Evolutionary conservation across 2,888 invertebrate genomes (phyloP), one percentile per base, ranked within the genome.

Genomic region (Zygogramma bicolorata): DNA sequence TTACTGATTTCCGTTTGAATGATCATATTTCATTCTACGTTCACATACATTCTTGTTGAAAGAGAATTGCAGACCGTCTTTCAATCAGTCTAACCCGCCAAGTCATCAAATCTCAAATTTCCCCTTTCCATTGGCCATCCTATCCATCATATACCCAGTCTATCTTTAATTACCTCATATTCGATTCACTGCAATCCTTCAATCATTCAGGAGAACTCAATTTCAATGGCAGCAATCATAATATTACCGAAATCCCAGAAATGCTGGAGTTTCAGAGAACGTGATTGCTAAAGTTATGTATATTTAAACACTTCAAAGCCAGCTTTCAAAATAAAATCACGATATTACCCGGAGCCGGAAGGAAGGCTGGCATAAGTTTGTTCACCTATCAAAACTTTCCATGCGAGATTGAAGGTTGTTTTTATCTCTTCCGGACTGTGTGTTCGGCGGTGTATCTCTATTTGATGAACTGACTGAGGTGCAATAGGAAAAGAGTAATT

Each of bases 221-320:
- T 71, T 71, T 71, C 66, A 67, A 66, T 67, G 67, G 38, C 71
- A 71, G 67, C 71, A 71, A 61, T 71, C 71, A 62, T 71, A 71
- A 66, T 67, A 62, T 62, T 67, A 62, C 67, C 61, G 62, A 57
- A 62, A 61, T 67, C 58, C 65, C 34, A 22, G 49, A 25, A 60
- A 63, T 58, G 40, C 57, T 13, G 49, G 7, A 61, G 57, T 67
- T 71, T 67, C 71, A 62, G 34, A 58, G 58, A 49, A 25, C 70
- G 46, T 65, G 73, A 73, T 73, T 73, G 70, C 68, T 42, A 60
- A 29, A 63, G 70, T 73, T 68, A 73, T 73, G 67, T 70, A 73
- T 70, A 70, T 70, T 70, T 67, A 70, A 73, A 68, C 70, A 65
- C 63, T 65, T 73, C 73, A 73, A 73, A 70, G 68, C 65, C 49